phyloP scores from a whole-genome alignment of 2,113 vertebrate genomes.

The Raja brachyura region DNA sequence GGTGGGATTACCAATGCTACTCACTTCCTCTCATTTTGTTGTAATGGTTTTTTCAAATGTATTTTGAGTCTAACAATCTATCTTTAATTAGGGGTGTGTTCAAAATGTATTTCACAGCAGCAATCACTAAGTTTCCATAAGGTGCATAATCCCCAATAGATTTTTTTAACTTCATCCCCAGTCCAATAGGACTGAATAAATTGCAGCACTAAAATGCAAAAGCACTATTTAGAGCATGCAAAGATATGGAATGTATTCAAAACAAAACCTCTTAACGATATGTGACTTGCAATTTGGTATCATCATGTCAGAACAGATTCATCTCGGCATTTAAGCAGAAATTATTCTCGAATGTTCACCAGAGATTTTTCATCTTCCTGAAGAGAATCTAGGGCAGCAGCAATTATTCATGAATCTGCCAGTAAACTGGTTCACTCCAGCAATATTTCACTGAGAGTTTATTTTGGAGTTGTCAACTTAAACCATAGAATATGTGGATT shows the following conservation, averaged over 20 bases:
- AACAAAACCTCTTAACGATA: background rate
- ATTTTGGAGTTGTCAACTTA: background rate
- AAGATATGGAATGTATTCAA: background rate
- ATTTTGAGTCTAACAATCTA: too few relatives aligned
- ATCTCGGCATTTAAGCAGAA: background rate
- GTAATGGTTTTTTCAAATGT: too few relatives aligned
- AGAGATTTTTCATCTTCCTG: background rate
- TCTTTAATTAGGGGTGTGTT: too few relatives aligned
- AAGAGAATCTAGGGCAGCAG: background rate
- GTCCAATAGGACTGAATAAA: background rate
- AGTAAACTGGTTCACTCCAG: background rate
- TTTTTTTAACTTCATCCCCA: background rate
- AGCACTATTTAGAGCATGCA: background rate
- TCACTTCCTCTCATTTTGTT: too few relatives aligned
- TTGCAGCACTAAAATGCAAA: background rate
- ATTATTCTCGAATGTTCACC: background rate
- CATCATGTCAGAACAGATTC: background rate
- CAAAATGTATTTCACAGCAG: background rate
- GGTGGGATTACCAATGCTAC: too few relatives aligned
- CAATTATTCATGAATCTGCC: conserved; percentile 4
- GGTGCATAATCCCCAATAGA: background rate
- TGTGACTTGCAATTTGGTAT: background rate
- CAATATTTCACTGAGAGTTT: background rate
- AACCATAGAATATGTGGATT: background rate
- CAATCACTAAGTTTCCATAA: background rate